Evolutionary conservation across 2,888 invertebrate genomes (phyloP).

Genomic region (Ischnura elegans): DNA sequence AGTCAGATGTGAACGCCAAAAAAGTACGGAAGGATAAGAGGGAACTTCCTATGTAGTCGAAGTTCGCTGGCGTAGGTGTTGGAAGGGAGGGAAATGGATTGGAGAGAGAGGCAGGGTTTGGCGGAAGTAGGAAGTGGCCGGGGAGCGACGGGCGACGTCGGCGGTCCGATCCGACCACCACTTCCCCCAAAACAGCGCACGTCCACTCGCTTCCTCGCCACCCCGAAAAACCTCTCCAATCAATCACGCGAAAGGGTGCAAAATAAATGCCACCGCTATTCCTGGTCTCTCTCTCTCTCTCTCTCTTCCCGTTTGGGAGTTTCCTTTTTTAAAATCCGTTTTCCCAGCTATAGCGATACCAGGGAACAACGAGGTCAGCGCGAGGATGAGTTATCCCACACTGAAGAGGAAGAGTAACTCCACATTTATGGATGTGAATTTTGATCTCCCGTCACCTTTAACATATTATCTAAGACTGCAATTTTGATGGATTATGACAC

Average conservation of each 20-base stretch:
- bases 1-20: too few species aligned
- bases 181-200: not conserved
- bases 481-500: too few species aligned
- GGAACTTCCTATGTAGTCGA: too few species aligned
- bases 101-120: not conserved
- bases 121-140: not conserved
- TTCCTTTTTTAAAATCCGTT: not conserved
- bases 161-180: not conserved
- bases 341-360: too few species aligned
- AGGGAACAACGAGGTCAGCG: too few species aligned
- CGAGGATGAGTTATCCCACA: not conserved
- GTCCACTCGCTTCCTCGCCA: not conserved
- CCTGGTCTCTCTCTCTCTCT: not conserved
- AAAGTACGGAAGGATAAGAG: too few species aligned
- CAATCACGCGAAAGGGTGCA: not conserved
- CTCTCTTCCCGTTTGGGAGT: not conserved
- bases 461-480: too few species aligned
- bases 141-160: not conserved
- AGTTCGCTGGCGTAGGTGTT: too few species aligned
- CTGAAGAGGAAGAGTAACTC: not conserved
- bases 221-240: not conserved
- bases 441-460: not conserved
- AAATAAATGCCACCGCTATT: not conserved
- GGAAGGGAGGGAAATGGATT: not conserved
- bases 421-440: not conserved